Evolutionary conservation across 1,140 invertebrate species (phyloP), one percentile per base, ranked within the genome.

Genomic region (Galleria mellonella): DNA sequence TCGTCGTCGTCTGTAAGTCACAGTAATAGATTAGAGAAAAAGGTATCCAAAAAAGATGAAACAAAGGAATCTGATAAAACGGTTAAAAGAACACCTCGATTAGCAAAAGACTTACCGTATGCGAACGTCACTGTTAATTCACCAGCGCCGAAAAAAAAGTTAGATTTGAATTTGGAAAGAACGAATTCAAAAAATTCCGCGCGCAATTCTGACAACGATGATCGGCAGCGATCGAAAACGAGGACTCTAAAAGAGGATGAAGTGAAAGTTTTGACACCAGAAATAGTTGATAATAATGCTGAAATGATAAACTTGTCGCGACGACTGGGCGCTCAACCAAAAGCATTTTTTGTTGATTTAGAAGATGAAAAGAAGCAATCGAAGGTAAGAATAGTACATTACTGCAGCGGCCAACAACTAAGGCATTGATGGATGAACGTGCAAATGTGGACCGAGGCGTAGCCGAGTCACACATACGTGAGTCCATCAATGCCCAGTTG

Each of bases 71-170:
- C 59, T 41, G 17, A 43, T 1, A 51, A 13, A 9, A 37, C 14
- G n/a, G 4, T 17, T 4, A 37, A 37, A 17, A 9, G 15, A 1
- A 15, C 14, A 23, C 35, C 35, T 9, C 14, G 37, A 32, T 48
- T 14, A 14, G 43, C 41, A 0, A 71, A 55, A 63, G 52, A 50
- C 38, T 47, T 56, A 41, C 62, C 43, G 33, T 50, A 11, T 45
- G 32, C 59, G n/a, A 83, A 78, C 49, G 64, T 86, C 0, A 83
- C 74, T 13, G 69, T 82, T 0, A 86, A 81, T 58, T 87, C 85
- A 8, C 85, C 83, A 9, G 53, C 65, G 12, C 51, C 44, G 4
- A 76, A 72, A 58, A 63, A n/a, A 32, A 36, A 47, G 44, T 32
- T 15, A 9, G 33, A 37, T n/a, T 7, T 10, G 47, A 46, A 32